These are phyloP conservation scores for Dinoponera quadriceps DNA, from an alignment of 1,140 invertebrate genomes.

Conservation along the genomic window DNA sequence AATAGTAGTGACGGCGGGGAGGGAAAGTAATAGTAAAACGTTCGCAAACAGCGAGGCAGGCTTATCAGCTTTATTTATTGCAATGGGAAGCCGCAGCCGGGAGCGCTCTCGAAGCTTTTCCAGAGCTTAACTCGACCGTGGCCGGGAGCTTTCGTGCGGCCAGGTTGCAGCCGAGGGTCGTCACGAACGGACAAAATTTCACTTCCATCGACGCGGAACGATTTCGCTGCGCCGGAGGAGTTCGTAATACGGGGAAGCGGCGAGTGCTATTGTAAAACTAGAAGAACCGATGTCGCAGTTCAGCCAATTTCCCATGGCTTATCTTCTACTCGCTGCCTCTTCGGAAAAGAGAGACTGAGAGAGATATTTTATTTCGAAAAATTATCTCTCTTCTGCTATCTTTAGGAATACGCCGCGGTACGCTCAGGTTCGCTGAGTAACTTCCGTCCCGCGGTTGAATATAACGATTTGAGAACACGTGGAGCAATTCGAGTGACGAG, in stretches of 20 bases:
- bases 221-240: slow-evolving; percentile 45
- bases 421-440: neutral
- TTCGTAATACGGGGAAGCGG: slow-evolving; percentile 49
- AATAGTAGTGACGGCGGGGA: slow-evolving; percentile 62
- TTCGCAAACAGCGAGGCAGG: slow-evolving; percentile 76
- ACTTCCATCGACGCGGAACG: slow-evolving; percentile 57
- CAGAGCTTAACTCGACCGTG: slow-evolving; percentile 65
- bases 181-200: slow-evolving; percentile 63
- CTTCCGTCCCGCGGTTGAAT: neutral
- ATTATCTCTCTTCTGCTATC: slow-evolving; percentile 19
- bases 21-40: slow-evolving; percentile 79
- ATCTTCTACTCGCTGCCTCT: neutral
- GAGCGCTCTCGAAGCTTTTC: slow-evolving; percentile 71
- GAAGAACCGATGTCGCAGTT: slow-evolving; percentile 55
- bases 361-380: slow-evolving; percentile 27
- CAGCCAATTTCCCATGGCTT: slow-evolving; percentile 57
- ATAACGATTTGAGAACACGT: neutral
- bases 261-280: slow-evolving; percentile 54
- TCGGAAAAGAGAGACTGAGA: neutral
- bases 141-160: slow-evolving; percentile 49
- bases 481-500: neutral
- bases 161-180: slow-evolving; percentile 55
- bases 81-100: slow-evolving; percentile 71
- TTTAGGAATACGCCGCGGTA: neutral
- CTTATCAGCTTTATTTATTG: slow-evolving; percentile 81